Percentiles rank a stretch among this genome's conserved stretches.
phyloP scores from a whole-genome alignment of 2,888 invertebrate species.

The Philonicus albiceps region DNA sequence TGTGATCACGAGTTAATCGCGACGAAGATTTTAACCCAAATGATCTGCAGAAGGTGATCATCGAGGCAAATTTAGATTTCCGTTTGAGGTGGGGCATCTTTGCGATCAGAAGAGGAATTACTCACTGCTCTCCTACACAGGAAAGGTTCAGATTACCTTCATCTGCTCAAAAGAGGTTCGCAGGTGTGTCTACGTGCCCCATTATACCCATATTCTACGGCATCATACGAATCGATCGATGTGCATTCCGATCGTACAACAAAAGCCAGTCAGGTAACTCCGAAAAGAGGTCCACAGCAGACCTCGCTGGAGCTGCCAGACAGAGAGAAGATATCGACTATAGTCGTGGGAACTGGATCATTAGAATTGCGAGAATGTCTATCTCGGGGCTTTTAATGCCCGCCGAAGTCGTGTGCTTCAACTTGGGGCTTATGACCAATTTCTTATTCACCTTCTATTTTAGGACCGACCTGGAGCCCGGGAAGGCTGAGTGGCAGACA shows the following conservation, averaged over 20 bases:
- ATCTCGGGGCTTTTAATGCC: not conserved
- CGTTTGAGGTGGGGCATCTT: slow-evolving; percentile 34
- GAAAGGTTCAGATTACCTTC: slow-evolving; percentile 37
- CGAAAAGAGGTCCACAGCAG: not conserved
- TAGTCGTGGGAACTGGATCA: slow-evolving; percentile 40
- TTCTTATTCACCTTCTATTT: slow-evolving; percentile 34
- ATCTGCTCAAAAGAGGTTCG: slow-evolving; percentile 10
- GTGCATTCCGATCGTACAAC: not conserved
- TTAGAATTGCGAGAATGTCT: slow-evolving; percentile 39
- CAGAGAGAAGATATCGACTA: slow-evolving; percentile 4
- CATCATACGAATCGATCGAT: slow-evolving; percentile 15
- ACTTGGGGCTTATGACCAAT: not conserved
- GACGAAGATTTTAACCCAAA: not conserved
- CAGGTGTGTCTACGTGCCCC: slow-evolving; percentile 30
- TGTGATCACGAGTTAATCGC: not conserved
- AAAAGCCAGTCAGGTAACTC: not conserved
- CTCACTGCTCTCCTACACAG: slow-evolving; percentile 33
- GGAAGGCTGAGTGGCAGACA: not conserved
- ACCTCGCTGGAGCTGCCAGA: not conserved
- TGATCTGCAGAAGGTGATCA: slow-evolving; percentile 21
- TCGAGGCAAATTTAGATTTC: slow-evolving; percentile 4
- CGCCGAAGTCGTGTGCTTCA: slow-evolving; percentile 4
- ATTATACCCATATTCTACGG: slow-evolving; percentile 8
- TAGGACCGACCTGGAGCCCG: not conserved
- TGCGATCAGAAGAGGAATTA: slow-evolving; percentile 24